Conservation (phyloP, 2,888 invertebrate species). For the Lasioglossum lativentre region DNA sequence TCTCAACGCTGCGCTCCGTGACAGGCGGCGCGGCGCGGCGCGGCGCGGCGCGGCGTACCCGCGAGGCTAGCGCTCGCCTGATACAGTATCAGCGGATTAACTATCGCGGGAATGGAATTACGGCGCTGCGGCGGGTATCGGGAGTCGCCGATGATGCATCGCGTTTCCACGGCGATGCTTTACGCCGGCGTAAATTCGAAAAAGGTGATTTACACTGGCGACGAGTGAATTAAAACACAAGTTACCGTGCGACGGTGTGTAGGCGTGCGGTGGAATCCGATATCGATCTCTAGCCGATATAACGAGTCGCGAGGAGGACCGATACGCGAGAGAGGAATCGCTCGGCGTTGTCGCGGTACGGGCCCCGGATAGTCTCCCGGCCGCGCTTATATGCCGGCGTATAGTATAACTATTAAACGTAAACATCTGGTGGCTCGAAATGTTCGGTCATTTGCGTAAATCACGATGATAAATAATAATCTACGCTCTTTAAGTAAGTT, state of each 20-base stretch:
- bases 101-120: constrained; percentile 42
- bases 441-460: constrained; percentile 75
- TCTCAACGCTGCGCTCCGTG: constrained; percentile 4
- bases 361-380: constrained; percentile 1
- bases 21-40: neutral
- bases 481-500: constrained; percentile 74
- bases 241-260: constrained; percentile 47
- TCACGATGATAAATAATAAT: constrained; percentile 75
- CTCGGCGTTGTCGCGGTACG: neutral
- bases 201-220: constrained; percentile 60
- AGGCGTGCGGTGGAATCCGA: constrained; percentile 64
- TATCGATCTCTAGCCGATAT: constrained; percentile 66
- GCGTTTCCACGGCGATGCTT: constrained; percentile 33
- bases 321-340: constrained; percentile 15
- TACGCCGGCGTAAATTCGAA: constrained; percentile 39
- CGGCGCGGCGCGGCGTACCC: neutral
- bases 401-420: constrained; percentile 68
- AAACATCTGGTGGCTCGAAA: constrained; percentile 74
- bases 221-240: constrained; percentile 65
- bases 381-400: constrained; percentile 7
- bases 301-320: constrained; percentile 56
- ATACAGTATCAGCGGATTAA: constrained; percentile 42
- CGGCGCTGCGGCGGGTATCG: constrained; percentile 39
- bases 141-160: constrained; percentile 51
- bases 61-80: constrained; percentile 26